Evolutionary conservation across 2,113 vertebrate genomes (phyloP).

Genomic region (Romanogobio albipinnatus): DNA sequence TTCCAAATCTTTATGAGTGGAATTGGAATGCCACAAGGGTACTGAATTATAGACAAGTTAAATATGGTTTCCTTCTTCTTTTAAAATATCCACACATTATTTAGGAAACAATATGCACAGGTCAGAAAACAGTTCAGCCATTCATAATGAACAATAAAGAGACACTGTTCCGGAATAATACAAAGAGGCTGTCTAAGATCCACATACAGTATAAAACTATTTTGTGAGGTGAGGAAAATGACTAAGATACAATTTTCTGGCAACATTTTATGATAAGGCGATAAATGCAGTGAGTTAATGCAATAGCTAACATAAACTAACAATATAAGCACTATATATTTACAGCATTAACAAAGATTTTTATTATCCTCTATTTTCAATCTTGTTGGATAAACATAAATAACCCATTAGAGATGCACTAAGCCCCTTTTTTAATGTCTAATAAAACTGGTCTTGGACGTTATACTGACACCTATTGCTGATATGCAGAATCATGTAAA

Average conservation of each 20-base stretch:
- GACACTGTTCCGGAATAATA: constrained; percentile 13
- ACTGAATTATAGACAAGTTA: not conserved
- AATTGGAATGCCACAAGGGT: not conserved
- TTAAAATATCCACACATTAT: not conserved
- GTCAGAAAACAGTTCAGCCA: constrained; percentile 19
- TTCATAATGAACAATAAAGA: constrained; percentile 29
- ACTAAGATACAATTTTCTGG: not conserved
- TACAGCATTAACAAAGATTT: no score
- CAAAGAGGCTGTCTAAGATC: not conserved
- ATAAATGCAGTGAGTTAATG: no score
- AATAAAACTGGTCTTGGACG: not conserved
- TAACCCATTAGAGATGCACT: not conserved
- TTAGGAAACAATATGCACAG: not conserved
- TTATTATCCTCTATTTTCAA: no score
- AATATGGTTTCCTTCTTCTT: not conserved
- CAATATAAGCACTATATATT: no score
- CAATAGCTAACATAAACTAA: no score
- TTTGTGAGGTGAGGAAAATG: not conserved
- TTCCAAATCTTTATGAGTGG: not conserved
- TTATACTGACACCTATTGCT: not conserved
- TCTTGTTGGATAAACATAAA: no score
- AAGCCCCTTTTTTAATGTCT: not conserved
- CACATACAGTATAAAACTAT: not conserved
- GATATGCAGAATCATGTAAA: not conserved
- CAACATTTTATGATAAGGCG: no score